phyloP scores from a whole-genome alignment of 1,140 invertebrate species.

The Anadara kagoshimensis region DNA sequence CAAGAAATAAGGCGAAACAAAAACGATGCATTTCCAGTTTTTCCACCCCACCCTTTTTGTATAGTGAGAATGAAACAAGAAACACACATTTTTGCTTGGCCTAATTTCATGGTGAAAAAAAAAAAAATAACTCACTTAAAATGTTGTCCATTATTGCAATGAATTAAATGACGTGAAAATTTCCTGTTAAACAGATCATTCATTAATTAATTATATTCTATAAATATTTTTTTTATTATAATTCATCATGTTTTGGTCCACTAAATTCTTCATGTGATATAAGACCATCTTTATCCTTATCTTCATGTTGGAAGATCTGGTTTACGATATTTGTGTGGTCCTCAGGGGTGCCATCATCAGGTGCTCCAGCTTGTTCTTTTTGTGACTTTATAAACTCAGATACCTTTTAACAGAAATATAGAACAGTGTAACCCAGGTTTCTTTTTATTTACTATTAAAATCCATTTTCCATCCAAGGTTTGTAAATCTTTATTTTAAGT shows the following conservation, averaged over 20 bases:
- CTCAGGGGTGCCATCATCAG: conserved; percentile 31
- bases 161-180: too few relatives aligned
- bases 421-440: neutral
- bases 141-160: too few relatives aligned
- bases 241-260: conserved; percentile 96
- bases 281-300: conserved; percentile 79
- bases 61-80: too few relatives aligned
- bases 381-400: conserved; percentile 29
- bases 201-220: neutral
- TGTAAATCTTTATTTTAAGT: neutral
- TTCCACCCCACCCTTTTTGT: too few relatives aligned
- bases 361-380: conserved; percentile 26
- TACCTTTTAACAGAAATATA: conserved; percentile 32
- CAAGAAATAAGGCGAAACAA: too few relatives aligned
- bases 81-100: too few relatives aligned
- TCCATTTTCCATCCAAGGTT: neutral
- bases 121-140: too few relatives aligned
- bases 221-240: conserved; percentile 78
- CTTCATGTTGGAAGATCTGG: conserved; percentile 96
- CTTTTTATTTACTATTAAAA: neutral
- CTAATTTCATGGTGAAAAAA: too few relatives aligned
- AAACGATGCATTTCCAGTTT: too few relatives aligned
- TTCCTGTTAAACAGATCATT: too few relatives aligned
- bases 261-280: conserved; percentile 97
- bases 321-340: conserved; percentile 95